Percentiles rank a stretch among this genome's conserved stretches.
These are phyloP conservation scores for Virgularia gustaviana DNA, from an alignment of 92 coral and sea anemone genomes.

Conservation along the genomic window DNA sequence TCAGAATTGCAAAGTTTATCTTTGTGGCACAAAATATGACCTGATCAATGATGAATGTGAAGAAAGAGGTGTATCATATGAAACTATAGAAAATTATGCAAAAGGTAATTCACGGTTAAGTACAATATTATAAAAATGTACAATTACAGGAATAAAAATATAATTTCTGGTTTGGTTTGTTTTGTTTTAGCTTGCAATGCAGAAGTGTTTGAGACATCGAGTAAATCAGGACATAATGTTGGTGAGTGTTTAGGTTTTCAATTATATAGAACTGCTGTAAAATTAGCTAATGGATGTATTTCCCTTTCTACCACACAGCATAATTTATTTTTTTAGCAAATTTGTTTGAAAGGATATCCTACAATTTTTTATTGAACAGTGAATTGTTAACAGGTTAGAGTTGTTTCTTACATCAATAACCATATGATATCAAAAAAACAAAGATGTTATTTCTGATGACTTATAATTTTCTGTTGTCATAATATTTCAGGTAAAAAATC, in stretches of 20 bases:
- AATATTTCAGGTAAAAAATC: no score
- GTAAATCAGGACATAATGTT: constrained; percentile 89
- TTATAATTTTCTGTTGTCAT: no score
- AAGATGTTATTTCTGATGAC: no score
- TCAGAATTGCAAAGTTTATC: constrained; percentile 88
- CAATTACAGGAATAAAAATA: no score
- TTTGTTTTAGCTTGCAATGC: constrained; percentile 63
- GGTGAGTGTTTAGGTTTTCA: constrained; percentile 47
- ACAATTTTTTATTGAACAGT: constrained; percentile 62
- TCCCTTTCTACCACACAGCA: background rate
- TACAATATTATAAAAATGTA: background rate
- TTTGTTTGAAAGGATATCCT: constrained; percentile 87
- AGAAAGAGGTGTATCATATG: constrained; percentile 75
- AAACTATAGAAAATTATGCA: constrained; percentile 66
- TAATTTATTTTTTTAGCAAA: constrained; percentile 54
- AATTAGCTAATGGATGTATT: background rate
- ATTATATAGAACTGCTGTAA: background rate
- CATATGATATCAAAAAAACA: no score
- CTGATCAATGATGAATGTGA: constrained; percentile 75
- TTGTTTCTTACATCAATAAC: no score
- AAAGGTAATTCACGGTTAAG: constrained; percentile 56
- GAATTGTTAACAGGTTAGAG: constrained; percentile 13
- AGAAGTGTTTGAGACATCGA: constrained; percentile 90
- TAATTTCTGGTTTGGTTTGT: background rate
- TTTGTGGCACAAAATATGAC: constrained; percentile 97